phyloP scores from a whole-genome alignment of 92 coral and sea anemone genomes.

The Porites lobata region DNA sequence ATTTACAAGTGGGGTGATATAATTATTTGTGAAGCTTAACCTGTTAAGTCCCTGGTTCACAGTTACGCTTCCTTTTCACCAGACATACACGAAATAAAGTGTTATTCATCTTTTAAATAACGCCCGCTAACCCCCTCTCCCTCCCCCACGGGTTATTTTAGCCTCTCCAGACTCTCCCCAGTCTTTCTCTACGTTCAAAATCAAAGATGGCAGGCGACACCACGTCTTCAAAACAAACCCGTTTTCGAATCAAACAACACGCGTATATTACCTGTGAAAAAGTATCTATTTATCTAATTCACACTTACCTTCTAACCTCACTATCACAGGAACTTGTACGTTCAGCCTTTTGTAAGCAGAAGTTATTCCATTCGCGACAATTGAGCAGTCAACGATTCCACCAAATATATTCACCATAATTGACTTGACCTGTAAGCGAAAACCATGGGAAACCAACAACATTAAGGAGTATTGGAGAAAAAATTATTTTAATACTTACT shows the following conservation, averaged over 20 bases:
- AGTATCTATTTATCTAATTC: neutral
- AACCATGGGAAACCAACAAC: neutral
- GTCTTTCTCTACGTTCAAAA: no score
- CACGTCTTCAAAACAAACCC: neutral
- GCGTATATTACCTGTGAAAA: neutral
- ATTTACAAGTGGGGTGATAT: no score
- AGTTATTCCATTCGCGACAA: constrained; percentile 93
- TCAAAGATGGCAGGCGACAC: no score
- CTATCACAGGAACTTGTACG: constrained; percentile 86
- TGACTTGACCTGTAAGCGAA: constrained; percentile 72
- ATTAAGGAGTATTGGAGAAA: neutral
- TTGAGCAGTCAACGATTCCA: constrained; percentile 93
- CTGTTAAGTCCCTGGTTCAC: no score
- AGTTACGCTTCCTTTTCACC: no score
- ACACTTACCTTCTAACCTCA: constrained; percentile 89
- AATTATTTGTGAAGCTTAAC: no score
- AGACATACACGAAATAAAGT: no score
- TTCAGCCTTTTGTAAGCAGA: constrained; percentile 87
- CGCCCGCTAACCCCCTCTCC: no score
- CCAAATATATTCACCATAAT: constrained; percentile 95
- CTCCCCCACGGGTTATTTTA: no score
- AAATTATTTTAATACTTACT: no score
- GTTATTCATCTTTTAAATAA: no score
- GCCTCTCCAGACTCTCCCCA: no score
- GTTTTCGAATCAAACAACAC: neutral